A percentile compares a stretch with the other conserved stretches of the same genome.
Evolutionary conservation across 2,797 vertebrate genomes (phyloP).

Genomic region (Lophotriccus pileatus): DNA sequence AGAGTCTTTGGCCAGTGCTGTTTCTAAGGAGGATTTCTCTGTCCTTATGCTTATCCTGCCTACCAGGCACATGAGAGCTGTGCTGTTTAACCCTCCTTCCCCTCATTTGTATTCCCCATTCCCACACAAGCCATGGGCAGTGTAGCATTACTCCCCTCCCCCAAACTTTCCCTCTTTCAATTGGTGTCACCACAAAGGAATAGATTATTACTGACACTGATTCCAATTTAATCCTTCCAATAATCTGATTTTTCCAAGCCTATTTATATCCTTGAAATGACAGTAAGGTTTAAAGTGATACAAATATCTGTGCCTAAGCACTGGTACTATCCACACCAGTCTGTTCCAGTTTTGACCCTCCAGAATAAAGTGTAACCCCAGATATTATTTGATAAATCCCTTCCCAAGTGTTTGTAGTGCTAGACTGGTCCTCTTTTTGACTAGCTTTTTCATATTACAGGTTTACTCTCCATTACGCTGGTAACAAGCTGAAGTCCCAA

Average conservation of each 20-base stretch:
- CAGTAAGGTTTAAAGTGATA: constrained; percentile 33
- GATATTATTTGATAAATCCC: background rate
- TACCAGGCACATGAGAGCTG: background rate
- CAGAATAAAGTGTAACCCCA: background rate
- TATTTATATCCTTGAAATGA: constrained; percentile 62
- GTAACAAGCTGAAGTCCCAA: background rate
- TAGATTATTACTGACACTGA: constrained; percentile 60
- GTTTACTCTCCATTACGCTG: background rate
- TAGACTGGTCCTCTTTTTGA: background rate
- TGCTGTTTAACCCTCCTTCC: background rate
- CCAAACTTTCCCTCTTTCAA: constrained; percentile 13
- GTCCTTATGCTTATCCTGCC: background rate
- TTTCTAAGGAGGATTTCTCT: background rate
- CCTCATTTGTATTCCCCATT: background rate
- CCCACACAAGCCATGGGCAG: background rate
- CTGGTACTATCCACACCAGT: background rate
- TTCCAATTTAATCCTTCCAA: constrained; percentile 58
- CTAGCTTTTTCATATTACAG: background rate
- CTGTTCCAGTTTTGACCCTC: background rate
- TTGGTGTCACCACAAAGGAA: constrained; percentile 9
- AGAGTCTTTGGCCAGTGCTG: background rate
- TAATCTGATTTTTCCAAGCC: constrained; percentile 66
- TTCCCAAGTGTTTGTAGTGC: background rate
- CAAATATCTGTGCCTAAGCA: background rate
- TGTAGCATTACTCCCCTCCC: background rate